Base-by-base conservation (phyloP, 2,797 vertebrate species). In the Gallinago stenura region DNA sequence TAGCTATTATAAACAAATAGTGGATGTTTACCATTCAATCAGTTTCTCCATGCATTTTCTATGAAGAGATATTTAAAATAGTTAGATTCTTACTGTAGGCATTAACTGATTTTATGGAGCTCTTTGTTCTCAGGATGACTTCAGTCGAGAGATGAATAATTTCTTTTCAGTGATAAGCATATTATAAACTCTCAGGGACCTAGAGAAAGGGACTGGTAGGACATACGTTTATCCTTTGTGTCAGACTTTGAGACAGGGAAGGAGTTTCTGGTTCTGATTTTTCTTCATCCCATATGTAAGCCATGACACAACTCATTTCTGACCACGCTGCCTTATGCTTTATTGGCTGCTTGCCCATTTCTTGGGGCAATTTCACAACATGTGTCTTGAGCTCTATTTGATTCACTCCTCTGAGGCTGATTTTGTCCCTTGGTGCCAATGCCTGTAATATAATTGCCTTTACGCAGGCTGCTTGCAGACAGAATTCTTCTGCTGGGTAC, bases 351-450 rank as follows among this genome's bases (percentile, higher is more conserved):
- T 71, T 97, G 95, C 96, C 97, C 50, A 41, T 91, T 96, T 96
- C 95, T 95, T 96, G 92, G 93, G 83, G 96, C 95, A 90, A 94
- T 97, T 97, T 97, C 96, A 97, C 93, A 91, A 26, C 83, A 87
- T 71, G 69, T 72, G 83, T 96, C 91, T 93, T 96, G 79, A 95
- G 83, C 78, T 97, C 65, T 96, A 89, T 95, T 97, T 96, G 95
- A 97, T 88, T 97, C 69, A 87, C 73, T 95, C 93, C 93, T 97
- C 84, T 76, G 92, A 95, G 89, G 89, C 4, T 92, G 78, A 94
- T 97, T 97, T 97, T 96, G 81, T 97, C 95, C 93, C 77, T 79
- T 83, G 62, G 66, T 96, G 88, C 91, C 93, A 94, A 77, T 95
- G 69, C 66, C 75, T 95, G 87, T 68, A 90, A 89, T 89, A 82